Evolutionary conservation across 2,113 vertebrate genomes (phyloP), one percentile per base, ranked within the genome.

Genomic region (Epinephelus lanceolatus): DNA sequence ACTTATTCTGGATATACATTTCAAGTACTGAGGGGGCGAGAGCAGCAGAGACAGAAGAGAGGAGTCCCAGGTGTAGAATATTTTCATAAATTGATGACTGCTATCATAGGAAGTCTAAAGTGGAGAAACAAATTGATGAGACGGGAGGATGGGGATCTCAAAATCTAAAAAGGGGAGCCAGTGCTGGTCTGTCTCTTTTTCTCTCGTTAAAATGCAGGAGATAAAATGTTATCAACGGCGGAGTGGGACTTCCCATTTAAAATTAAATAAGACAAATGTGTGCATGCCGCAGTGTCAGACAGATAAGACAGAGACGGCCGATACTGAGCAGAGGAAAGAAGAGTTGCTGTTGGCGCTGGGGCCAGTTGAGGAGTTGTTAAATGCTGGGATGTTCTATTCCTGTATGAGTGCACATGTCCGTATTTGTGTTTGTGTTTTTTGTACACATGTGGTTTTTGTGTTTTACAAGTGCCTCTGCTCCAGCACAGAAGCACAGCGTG

Each of bases 1-100:
- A 79, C 83, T 83, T 86, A 67, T 70, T 71, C 76, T 71, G 68
- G 56, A 57, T 75, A 65, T 78, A 84, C 42, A 88, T 71, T 79
- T 91, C 76, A 89, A 91, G 81, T 74, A 66, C 84, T 80, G 87
- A 80, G 85, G 73, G 85, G 78, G 74, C 49, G 75, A 78, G 72
- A 70, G 49, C 69, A 78, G 71, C 25, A 60, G 52, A 63, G 77
- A 76, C 52, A 67, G 55, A 25, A 25, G 62, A 85, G 83, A 71
- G n/a, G 52, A 76, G 57, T 81, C 83, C 70, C 59, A 62, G 71
- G 84, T 85, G 86, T 30, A 60, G 33, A 78, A 78, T 59, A 74
- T 87, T 62, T 86, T 88, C 74, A 81, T 66, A 88, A 88, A 89
- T 65, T 86, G 80, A 81, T 80, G 78, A 76, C 78, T 81, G 71